phyloP scores from a whole-genome alignment of 2,113 vertebrate species.

The Enhydra lutris region DNA sequence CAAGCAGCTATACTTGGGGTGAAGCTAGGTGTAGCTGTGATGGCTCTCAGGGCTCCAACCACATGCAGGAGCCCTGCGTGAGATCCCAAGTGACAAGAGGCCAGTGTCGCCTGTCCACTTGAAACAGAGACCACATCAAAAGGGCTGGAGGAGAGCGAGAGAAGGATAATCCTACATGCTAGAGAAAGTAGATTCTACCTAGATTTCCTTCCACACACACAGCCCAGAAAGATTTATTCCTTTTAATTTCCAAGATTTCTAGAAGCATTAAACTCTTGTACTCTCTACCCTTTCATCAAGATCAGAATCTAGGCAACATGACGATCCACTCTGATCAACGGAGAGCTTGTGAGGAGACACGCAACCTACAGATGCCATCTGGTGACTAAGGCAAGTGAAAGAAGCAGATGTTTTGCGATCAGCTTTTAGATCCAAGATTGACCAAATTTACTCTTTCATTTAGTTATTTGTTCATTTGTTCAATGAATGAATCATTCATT shows the following conservation, averaged over 20 bases:
- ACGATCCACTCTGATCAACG: neutral
- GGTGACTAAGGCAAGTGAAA: neutral
- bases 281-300: neutral
- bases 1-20: neutral
- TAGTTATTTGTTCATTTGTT: neutral
- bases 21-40: neutral
- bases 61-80: neutral
- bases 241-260: neutral
- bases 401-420: neutral
- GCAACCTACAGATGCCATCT: neutral
- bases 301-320: neutral
- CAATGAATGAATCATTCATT: neutral
- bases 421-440: neutral
- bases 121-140: neutral
- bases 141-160: neutral
- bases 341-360: neutral
- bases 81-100: neutral
- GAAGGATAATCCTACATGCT: neutral
- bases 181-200: neutral
- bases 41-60: too few relatives aligned
- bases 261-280: neutral
- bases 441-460: neutral
- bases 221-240: neutral
- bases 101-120: neutral
- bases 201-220: neutral